Base-by-base conservation (phyloP, 2,888 invertebrate genomes). In the Hemaris fuciformis region DNA sequence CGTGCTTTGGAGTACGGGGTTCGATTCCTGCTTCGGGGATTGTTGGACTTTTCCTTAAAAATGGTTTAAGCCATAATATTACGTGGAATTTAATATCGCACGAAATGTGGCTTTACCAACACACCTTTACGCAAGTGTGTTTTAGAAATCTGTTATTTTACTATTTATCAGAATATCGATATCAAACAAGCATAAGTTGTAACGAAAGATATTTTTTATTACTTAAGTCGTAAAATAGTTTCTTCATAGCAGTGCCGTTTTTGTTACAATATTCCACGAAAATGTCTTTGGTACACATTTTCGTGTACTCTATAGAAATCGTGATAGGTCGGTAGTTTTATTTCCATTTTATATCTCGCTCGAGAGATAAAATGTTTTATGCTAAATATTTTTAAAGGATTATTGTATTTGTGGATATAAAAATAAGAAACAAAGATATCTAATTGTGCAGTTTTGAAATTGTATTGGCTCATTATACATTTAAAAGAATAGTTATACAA, bases 291-390 rank as follows among this genome's bases (percentile, higher is more conserved):
- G 48, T 15, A 53, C 53, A 27, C 31, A 53, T n/a, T 31, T 53
- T 53, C 18, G 25, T 15, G 27, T 25, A 15, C 31, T 31, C 27
- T 53, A 53, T 31, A 31, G 31, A 31, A 53, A 20, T 53, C 53
- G 53, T 53, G 53, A 53, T 53, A 53, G 48, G 48, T 48, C 27
- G 48, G 48, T 48, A 27, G 48, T 48, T 48, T 53, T 53, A 31
- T 53, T 31, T 31, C 53, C 48, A 18, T 53, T 53, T 53, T 53
- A 53, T 53, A 31, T 53, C 53, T 53, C 27, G 53, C 10, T 18
- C 10, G 53, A 10, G 27, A 31, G 53, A 53, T 31, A 53, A 53
- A 53, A 31, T 13, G 27, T 27, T 53, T 48, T 31, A 53, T 53
- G 53, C 53, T 27, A 53, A 53, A 53, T 53, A 53, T 27, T 48